phyloP scores from a whole-genome alignment of 2,113 vertebrate genomes.

The Lophotis ruficrista region DNA sequence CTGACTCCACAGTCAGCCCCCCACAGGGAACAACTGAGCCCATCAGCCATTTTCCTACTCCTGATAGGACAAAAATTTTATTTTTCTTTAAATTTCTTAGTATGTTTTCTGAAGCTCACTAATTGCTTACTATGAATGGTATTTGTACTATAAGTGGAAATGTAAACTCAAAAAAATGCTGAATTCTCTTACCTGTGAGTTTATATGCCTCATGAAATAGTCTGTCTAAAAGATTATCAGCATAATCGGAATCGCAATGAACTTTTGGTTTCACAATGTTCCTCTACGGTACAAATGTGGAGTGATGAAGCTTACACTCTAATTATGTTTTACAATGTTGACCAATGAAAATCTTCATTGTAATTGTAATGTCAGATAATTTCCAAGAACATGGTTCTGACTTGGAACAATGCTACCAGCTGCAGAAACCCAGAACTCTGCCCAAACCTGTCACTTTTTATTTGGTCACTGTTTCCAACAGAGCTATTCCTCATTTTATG shows the following conservation, averaged over 20 bases:
- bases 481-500: not conserved
- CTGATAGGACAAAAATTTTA: not conserved
- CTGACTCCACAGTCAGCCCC: rapidly evolving
- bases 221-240: not conserved
- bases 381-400: constrained; percentile 25
- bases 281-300: not conserved
- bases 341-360: constrained; percentile 31
- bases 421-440: constrained; percentile 42
- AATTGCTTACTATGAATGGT: not conserved
- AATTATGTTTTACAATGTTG: constrained; percentile 37
- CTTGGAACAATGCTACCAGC: not conserved
- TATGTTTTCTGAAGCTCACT: not conserved
- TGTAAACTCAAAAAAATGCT: not conserved
- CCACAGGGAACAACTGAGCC: not conserved
- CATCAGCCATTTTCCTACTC: not conserved
- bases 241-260: not conserved
- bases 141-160: not conserved
- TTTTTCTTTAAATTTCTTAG: not conserved
- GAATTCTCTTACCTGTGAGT: not conserved
- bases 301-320: not conserved
- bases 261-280: not conserved
- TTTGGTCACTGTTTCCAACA: constrained; percentile 18
- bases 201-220: not conserved
- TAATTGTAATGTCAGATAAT: constrained; percentile 35
- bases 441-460: constrained; percentile 39